Evolutionary conservation across 2,888 invertebrate species (phyloP).

Genomic region (Acanthosepion lycidas): DNA sequence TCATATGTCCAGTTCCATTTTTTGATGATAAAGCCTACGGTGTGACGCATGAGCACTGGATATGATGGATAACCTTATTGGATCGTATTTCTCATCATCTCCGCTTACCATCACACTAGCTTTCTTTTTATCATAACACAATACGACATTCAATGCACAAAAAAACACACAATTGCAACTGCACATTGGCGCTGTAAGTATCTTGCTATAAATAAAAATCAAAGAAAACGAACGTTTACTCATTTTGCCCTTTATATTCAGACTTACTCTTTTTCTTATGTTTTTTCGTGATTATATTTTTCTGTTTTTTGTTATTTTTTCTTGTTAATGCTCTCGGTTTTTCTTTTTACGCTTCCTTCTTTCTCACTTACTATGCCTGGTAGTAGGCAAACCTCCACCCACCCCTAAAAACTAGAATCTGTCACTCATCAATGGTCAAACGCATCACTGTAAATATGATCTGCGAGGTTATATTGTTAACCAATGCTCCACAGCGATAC

Average conservation of each 20-base stretch:
- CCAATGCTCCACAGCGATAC: too few species aligned
- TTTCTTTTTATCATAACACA: neutral
- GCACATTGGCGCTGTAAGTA: neutral
- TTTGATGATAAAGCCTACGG: neutral
- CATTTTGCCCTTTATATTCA: neutral
- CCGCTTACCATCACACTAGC: neutral
- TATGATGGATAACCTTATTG: slow-evolving; percentile 23
- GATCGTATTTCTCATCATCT: neutral
- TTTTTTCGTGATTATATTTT: neutral
- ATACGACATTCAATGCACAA: neutral
- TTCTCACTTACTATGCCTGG: too few species aligned
- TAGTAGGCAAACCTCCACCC: too few species aligned
- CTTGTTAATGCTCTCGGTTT: too few species aligned
- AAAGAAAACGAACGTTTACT: neutral
- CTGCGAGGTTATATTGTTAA: too few species aligned
- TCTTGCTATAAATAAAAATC: neutral
- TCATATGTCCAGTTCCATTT: neutral
- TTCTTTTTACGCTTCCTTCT: too few species aligned
- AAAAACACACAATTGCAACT: neutral
- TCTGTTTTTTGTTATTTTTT: neutral
- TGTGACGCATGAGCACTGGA: neutral
- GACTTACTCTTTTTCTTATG: neutral
- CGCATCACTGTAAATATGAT: too few species aligned
- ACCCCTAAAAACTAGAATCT: too few species aligned
- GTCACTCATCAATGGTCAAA: too few species aligned